Evolutionary conservation across 2,797 vertebrate species (phyloP).

Genomic region (Cynodonichthys magdalenae): DNA sequence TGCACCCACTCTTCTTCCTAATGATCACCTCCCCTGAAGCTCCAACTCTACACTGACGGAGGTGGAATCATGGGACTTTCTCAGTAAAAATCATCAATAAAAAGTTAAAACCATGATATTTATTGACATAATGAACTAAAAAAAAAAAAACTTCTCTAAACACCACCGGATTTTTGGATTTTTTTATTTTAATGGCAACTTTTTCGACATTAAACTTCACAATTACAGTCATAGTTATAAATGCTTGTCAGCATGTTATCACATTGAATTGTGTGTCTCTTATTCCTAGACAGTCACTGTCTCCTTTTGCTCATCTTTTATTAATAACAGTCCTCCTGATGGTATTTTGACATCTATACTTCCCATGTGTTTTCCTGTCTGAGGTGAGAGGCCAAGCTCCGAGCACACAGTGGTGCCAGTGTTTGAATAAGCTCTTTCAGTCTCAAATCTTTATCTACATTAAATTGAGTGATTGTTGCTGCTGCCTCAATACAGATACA

Average conservation of each 20-base stretch:
- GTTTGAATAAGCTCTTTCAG: constrained; percentile 47
- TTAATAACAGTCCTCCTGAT: constrained; percentile 43
- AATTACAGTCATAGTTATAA: no score
- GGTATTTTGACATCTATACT: constrained; percentile 39
- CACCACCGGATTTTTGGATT: constrained; percentile 7
- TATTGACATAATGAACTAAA: constrained; percentile 3
- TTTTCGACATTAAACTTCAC: constrained; percentile 9
- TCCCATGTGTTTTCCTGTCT: constrained; percentile 35
- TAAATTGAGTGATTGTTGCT: constrained; percentile 6
- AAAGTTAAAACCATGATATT: background rate
- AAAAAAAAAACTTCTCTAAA: constrained; percentile 6
- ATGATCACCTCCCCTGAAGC: constrained; percentile 72
- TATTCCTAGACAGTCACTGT: constrained; percentile 45
- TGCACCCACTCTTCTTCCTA: constrained; percentile 64
- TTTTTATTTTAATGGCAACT: constrained; percentile 17
- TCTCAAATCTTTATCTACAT: constrained; percentile 38
- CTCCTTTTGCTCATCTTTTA: constrained; percentile 52
- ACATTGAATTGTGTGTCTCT: constrained; percentile 54
- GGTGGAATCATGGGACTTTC: constrained; percentile 40
- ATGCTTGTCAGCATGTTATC: constrained; percentile 2
- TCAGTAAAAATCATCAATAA: background rate
- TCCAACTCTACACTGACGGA: constrained; percentile 49
- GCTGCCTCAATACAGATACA: background rate
- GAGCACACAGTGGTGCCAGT: constrained; percentile 31
- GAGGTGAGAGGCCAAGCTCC: constrained; percentile 48